Conservation (phyloP, 1,140 invertebrate species). For the Euschistus heros region DNA sequence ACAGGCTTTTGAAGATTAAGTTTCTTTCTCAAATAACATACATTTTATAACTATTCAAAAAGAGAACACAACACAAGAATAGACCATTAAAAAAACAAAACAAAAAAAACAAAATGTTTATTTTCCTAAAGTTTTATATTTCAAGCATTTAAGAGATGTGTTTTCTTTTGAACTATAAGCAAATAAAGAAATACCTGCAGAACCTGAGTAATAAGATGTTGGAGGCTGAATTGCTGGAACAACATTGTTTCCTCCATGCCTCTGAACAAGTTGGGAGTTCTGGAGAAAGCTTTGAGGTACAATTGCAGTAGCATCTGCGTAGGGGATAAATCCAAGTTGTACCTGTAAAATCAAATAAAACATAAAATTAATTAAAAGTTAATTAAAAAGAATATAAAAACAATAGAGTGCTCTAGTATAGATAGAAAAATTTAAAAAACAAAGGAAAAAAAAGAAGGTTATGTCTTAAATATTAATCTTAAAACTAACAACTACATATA, state of each 20-base stretch:
- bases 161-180: slow-evolving; percentile 39
- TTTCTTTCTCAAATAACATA: no score
- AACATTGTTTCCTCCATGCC: slow-evolving; percentile 37
- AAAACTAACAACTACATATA: neutral
- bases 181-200: slow-evolving; percentile 35
- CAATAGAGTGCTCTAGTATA: no score
- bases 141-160: slow-evolving; percentile 43
- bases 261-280: slow-evolving; percentile 46
- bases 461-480: slow-evolving; percentile 15
- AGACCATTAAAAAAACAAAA: no score
- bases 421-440: no score
- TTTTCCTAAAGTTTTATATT: slow-evolving; percentile 20
- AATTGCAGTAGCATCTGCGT: slow-evolving; percentile 41
- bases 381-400: no score
- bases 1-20: no score
- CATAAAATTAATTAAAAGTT: no score
- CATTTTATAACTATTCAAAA: no score
- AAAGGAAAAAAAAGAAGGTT: slow-evolving; percentile 21
- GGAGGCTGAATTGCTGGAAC: slow-evolving; percentile 44
- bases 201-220: slow-evolving; percentile 45
- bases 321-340: slow-evolving; percentile 34
- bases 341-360: slow-evolving; percentile 23
- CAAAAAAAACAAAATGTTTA: no score
- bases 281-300: slow-evolving; percentile 43
- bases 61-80: no score